A percentile compares a stretch with the other conserved stretches of the same genome.
Conservation (phyloP, 1,140 invertebrate species). For the Ooceraea biroi region DNA sequence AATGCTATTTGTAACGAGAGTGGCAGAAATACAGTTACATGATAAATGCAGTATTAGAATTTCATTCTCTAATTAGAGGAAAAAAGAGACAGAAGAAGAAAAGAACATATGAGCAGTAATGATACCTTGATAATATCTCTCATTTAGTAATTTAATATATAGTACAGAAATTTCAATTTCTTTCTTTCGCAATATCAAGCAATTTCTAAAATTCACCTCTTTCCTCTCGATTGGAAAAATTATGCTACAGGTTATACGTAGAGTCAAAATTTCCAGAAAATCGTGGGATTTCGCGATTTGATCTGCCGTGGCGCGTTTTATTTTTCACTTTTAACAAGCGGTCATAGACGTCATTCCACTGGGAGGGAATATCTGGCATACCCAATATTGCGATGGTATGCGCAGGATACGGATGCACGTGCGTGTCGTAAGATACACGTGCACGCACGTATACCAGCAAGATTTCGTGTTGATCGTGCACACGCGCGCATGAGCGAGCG, state of each 20-base stretch:
- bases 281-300: conserved; percentile 29
- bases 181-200: not conserved
- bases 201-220: not conserved
- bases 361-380: conserved; percentile 55
- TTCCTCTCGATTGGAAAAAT: not conserved
- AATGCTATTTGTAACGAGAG: no score
- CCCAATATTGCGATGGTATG: conserved; percentile 34
- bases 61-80: not conserved
- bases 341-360: conserved; percentile 35
- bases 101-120: no score
- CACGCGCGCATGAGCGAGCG: not conserved
- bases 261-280: conserved; percentile 36
- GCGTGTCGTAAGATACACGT: conserved; percentile 57
- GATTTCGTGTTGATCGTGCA: not conserved
- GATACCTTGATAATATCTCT: no score
- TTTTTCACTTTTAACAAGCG: conserved; percentile 24
- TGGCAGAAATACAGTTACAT: no score
- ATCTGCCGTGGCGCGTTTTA: conserved; percentile 15
- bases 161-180: no score
- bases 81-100: no score
- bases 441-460: conserved; percentile 49
- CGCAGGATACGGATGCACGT: conserved; percentile 22
- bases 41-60: not conserved
- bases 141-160: no score
- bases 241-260: conserved; percentile 12